Percentiles rank a stretch among this genome's conserved stretches.
phyloP scores from a whole-genome alignment of 2,113 vertebrate genomes.

The Rostratula benghalensis region DNA sequence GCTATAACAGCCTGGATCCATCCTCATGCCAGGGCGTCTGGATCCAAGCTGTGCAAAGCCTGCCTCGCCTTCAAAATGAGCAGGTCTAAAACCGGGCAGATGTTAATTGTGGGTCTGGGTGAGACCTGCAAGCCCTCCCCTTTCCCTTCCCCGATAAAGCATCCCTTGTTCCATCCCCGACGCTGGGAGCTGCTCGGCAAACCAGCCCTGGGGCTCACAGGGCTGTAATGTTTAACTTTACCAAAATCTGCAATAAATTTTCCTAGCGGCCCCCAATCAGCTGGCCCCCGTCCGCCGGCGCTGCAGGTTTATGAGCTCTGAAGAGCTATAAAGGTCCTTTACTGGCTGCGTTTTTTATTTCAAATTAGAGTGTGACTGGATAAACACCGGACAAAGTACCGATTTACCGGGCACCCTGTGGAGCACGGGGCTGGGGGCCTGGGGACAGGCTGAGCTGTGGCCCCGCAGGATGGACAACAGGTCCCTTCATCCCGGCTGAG shows the following conservation, averaged over 20 bases:
- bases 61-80: neutral
- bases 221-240: conserved; percentile 62
- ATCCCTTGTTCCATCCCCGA: conserved; percentile 40
- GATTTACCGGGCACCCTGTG: neutral
- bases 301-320: conserved; percentile 61
- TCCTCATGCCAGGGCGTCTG: neutral
- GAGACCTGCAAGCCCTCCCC: conserved; percentile 5
- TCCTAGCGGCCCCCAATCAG: conserved; percentile 28
- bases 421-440: neutral
- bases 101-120: conserved; percentile 10
- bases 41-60: neutral
- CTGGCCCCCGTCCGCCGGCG: neutral
- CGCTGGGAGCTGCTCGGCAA: neutral
- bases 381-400: conserved; percentile 47
- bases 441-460: neutral
- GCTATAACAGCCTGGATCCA: neutral
- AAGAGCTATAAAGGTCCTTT: conserved; percentile 60
- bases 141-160: conserved; percentile 40
- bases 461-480: accelerated
- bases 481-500: accelerated
- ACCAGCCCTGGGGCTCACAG: neutral
- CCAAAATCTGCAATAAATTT: conserved; percentile 67
- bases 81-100: neutral
- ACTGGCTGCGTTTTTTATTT: conserved; percentile 47
- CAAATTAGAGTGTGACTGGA: conserved; percentile 55